Evolutionary conservation across 2,797 vertebrate genomes (phyloP), one percentile per base, ranked within the genome.

Genomic region (Alfaro cultratus): DNA sequence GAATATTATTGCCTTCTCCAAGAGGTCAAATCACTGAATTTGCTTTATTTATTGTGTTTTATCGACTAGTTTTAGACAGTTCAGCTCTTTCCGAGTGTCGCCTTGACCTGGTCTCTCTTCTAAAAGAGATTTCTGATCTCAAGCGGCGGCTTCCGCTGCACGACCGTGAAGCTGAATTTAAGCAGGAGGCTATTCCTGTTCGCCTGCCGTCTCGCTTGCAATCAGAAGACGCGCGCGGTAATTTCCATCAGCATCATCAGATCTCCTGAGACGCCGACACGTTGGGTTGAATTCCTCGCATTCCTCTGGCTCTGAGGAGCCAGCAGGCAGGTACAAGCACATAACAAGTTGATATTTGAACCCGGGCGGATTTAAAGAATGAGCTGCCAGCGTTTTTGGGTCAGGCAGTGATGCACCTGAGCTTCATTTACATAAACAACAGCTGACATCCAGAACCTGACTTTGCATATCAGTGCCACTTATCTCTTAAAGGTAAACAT

Each of bases 211-310:
- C 43, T 23, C 39, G 34, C 21, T 29, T 53, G n/a, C 47, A 23
- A 67, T 64, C 46, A 15, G 76, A 67, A 39, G 73, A 76, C 29
- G 34, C 18, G n/a, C 15, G 51, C 46, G 53, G 3, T 78, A 1
- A 26, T 71, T 73, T 39, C 82, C 83, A 34, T 47, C 77, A 82
- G 53, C 76, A 73, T 86, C 77, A 76, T 57, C 39, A 79, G 31
- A 79, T 91, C 82, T 84, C 53, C 77, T 39, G 15, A 71, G 84
- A 88, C 90, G 43, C 83, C 31, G 85, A 92, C 86, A 79, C 71
- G 87, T 88, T 89, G 90, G 88, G 86, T 83, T 87, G 84, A 90
- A 94, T 95, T 94, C 93, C 89, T 3, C 67, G 64, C 86, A 94
- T 95, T 94, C 93, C 89, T 84, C n/a, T 0, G 57, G 79, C 88